phyloP scores from a whole-genome alignment of 2,888 invertebrate species.

The Podotricha telesiphe region DNA sequence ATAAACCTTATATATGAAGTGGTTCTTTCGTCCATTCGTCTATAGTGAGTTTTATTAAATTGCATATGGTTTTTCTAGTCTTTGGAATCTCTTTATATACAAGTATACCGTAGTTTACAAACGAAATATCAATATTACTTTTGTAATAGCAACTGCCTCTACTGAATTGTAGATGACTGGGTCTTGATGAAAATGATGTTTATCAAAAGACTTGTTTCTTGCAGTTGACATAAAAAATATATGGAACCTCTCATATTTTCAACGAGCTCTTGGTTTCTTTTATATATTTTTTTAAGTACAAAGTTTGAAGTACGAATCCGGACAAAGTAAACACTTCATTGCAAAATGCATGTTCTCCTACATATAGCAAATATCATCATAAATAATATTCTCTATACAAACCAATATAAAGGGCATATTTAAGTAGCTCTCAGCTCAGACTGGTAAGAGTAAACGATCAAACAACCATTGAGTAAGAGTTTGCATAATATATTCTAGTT shows the following conservation, averaged over 20 bases:
- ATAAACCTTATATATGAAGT: background rate
- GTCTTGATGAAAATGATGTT: no score
- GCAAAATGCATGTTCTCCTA: background rate
- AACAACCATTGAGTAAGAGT: slow-evolving; percentile 54
- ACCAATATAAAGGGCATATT: background rate
- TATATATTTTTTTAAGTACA: background rate
- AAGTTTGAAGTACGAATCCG: background rate
- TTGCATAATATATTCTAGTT: slow-evolving; percentile 47
- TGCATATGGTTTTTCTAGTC: no score
- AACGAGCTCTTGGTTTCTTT: no score
- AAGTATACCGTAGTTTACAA: no score
- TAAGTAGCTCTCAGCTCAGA: background rate
- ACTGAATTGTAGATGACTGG: no score
- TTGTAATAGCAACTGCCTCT: no score
- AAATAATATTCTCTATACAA: background rate
- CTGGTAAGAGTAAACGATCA: slow-evolving; percentile 32
- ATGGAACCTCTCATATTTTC: no score
- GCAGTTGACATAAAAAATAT: no score
- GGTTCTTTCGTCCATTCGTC: background rate
- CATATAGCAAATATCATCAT: background rate
- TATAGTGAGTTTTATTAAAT: no score
- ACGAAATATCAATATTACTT: no score
- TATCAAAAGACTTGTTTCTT: no score
- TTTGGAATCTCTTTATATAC: no score
- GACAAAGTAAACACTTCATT: background rate